Evolutionary conservation across 2,888 invertebrate species (phyloP), one percentile per base, ranked within the genome.

Genomic region (Horisme vitalbata): DNA sequence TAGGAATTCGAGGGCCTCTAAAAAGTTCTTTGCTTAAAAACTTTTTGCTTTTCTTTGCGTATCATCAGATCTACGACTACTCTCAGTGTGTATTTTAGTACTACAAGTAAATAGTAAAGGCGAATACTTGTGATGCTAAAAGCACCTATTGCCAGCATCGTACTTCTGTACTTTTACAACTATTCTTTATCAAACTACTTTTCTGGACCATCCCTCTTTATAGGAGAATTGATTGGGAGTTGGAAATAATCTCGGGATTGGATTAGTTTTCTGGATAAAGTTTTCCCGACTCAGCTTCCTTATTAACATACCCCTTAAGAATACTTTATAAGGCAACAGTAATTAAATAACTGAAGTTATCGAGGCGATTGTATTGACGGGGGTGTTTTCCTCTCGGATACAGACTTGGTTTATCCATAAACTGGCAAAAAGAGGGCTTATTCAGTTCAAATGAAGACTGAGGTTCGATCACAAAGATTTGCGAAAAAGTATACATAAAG

Each of bases 211-310:
- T 47, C 41, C 31, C 41, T 79, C 82, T 80, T 85, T 82, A 82
- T 80, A 79, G 77, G 74, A 72, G 78, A 79, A 83, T 83, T 83
- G 84, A 85, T 86, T 83, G 81, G 76, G 65, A 75, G 76, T 74
- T 71, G 75, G 73, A 76, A 81, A 82, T 83, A 79, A 83, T 83
- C 79, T 74, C 68, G 65, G 68, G 68, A 75, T 71, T 70, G 79
- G 76, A 83, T 83, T 83, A 79, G 75, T 80, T 85, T 79, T 75
- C 76, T 73, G 72, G 72, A 65, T 64, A 63, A 79, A 75, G 58
- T 75, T 77, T 73, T 64, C 61, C 57, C 59, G 55, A 71, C 61
- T 64, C 52, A 57, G 52, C 61, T 73, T 75, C 65, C 69, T 71
- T 78, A 81, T 78, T 76, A 80, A 76, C 77, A 77, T 76, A 74